These are phyloP conservation scores for Ptyas mucosa DNA, from an alignment of 2,113 vertebrate genomes.

Conservation along the genomic window DNA sequence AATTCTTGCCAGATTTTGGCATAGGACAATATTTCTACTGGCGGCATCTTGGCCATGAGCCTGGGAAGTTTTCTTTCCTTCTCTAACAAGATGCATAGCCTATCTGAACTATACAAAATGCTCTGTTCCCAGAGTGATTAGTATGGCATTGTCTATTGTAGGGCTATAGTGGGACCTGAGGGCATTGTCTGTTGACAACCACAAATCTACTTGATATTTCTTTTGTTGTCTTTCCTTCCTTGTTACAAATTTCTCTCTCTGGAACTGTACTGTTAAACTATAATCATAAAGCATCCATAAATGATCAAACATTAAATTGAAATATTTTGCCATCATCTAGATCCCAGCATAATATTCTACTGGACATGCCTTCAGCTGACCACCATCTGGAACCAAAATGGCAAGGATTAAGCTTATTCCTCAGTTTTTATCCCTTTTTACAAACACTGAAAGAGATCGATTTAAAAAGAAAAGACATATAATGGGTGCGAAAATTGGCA, in stretches of 20 bases:
- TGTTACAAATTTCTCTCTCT: neutral
- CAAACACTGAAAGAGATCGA: neutral
- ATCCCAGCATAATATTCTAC: neutral
- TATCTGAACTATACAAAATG: fast-evolving
- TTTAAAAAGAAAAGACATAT: neutral
- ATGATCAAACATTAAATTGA: neutral
- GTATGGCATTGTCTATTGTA: neutral
- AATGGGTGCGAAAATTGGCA: neutral
- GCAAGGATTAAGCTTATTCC: neutral
- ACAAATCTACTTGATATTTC: neutral
- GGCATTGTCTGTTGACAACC: neutral
- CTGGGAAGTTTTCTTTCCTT: neutral
- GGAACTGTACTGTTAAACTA: neutral
- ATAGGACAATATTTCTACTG: neutral
- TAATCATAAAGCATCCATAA: neutral
- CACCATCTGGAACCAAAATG: neutral
- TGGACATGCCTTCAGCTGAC: neutral
- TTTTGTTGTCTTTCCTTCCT: neutral
- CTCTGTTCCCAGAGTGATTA: neutral
- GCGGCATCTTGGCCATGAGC: neutral
- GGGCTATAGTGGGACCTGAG: neutral
- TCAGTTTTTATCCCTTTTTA: neutral
- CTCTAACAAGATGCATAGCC: neutral
- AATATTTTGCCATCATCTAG: neutral
- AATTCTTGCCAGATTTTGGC: neutral